These are phyloP conservation scores for Scortum barcoo DNA, from an alignment of 2,113 vertebrate genomes.

Conservation along the genomic window DNA sequence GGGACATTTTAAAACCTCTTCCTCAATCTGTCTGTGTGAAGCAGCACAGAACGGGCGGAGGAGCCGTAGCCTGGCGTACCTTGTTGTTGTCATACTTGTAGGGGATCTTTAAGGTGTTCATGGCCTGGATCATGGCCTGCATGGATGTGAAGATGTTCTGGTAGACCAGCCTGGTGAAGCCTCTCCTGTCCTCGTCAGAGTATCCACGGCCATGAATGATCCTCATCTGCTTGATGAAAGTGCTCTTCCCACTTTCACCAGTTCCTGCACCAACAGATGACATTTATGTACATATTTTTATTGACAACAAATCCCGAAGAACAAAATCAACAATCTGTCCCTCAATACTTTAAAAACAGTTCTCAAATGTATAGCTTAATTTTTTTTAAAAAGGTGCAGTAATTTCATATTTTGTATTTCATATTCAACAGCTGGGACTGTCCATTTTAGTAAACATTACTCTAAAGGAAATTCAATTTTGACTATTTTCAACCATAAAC, in stretches of 20 bases:
- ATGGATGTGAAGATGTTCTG: conserved; percentile 98
- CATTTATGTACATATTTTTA: not conserved
- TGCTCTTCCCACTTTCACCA: conserved; percentile 86
- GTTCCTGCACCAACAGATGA: conserved; percentile 73
- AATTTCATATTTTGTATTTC: too few relatives aligned
- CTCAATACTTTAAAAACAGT: not conserved
- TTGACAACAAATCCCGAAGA: not conserved
- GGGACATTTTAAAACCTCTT: conserved; percentile 41
- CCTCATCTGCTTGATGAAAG: conserved; percentile 87
- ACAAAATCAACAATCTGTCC: not conserved
- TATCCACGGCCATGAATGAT: conserved; percentile 94
- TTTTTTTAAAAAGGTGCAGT: not conserved
- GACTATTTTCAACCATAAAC: not conserved
- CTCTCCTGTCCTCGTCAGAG: conserved; percentile 94
- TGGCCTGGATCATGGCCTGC: conserved; percentile 97
- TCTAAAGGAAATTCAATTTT: not conserved
- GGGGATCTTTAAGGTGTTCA: conserved; percentile 93
- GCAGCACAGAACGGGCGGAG: conserved; percentile 7
- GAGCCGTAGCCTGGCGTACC: conserved; percentile 77
- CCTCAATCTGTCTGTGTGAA: conserved; percentile 22
- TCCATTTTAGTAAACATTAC: not conserved
- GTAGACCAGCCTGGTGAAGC: conserved; percentile 94
- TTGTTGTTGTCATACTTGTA: conserved; percentile 94
- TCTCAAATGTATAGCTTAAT: not conserved
- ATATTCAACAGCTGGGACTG: not conserved